Evolutionary conservation across 1,140 invertebrate species (phyloP), one percentile per base, ranked within the genome.

Genomic region (Bombus terrestris): DNA sequence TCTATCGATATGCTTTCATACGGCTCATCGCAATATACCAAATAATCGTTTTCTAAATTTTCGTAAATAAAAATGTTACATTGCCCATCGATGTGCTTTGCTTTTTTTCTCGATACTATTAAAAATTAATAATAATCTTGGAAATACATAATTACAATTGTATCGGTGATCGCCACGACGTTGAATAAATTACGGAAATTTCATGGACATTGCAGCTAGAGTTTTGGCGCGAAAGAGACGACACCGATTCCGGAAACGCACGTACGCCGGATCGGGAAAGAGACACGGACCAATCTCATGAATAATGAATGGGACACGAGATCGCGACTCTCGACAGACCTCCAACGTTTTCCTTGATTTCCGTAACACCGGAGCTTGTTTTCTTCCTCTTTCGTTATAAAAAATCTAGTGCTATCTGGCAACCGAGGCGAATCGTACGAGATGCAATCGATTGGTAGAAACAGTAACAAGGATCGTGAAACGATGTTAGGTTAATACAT

Each of bases 261-360:
- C 79, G 79, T 81, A 80, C 35, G 6, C n/a, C n/a, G 41, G 62
- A 47, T 47, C 39, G 41, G n/a, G 25, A 79, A 47, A 43, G 41
- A 69, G 64, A 80, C 64, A n/a, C 53, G 68, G 53, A n/a, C 22
- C 28, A 32, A 18, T 66, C 59, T 75, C 72, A 66, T 75, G 81
- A 83, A 83, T 83, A 83, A 83, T 37, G 72, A 83, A 75, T 75
- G 18, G 28, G 35, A 12, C 18, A 32, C 10, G 22, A 59, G 13
- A 37, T 39, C 68, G 43, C 47, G 28, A 8, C 35, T 39, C 37
- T 28, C 15, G 15, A 71, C 35, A 12, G 53, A 47, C 32, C 78
- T 39, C 41, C n/a, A n/a, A 69, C 64, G 64, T 69, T 68, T 37
- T 35, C 32, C 43, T 28, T 39, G 59, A 66, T 43, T 68, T 79